Percentiles rank a stretch among this genome's conserved stretches.
Conservation (phyloP, 2,113 vertebrate species). For the Mohoua ochrocephala region DNA sequence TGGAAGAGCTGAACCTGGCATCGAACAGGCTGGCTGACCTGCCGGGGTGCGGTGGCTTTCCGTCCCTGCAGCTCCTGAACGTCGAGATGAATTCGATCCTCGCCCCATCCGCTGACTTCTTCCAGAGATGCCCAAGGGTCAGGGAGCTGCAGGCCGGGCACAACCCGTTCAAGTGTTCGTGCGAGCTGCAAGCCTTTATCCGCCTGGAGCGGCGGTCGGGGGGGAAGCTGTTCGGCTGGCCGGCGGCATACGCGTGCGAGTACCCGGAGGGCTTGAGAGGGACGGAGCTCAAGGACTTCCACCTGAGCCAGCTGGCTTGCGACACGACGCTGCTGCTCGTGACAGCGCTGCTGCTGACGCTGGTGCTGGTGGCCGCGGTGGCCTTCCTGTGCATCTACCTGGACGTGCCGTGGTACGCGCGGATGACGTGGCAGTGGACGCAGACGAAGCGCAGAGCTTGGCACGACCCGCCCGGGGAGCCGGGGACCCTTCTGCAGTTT, state of each 20-base stretch:
- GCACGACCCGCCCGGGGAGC: slow-evolving; percentile 7
- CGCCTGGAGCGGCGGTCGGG: neutral
- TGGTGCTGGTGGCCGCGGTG: slow-evolving; percentile 35
- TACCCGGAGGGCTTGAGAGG: slow-evolving; percentile 74
- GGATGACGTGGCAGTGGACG: slow-evolving; percentile 87
- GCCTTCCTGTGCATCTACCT: slow-evolving; percentile 72
- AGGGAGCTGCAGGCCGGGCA: slow-evolving; percentile 66
- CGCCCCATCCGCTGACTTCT: neutral
- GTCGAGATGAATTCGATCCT: slow-evolving; percentile 49
- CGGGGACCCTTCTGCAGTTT: slow-evolving; percentile 65
- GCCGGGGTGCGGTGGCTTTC: slow-evolving; percentile 71
- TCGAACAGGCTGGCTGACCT: slow-evolving; percentile 77
- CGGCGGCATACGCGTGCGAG: slow-evolving; percentile 74
- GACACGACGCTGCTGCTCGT: slow-evolving; percentile 68
- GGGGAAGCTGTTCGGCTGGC: slow-evolving; percentile 75
- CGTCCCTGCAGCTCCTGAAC: slow-evolving; percentile 68
- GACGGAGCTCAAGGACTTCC: slow-evolving; percentile 69
- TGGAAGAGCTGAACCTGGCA: slow-evolving; percentile 80
- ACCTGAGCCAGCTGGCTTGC: slow-evolving; percentile 75
- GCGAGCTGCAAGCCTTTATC: slow-evolving; percentile 76
- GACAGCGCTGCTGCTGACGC: slow-evolving; percentile 66
- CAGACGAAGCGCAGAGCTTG: slow-evolving; percentile 75
- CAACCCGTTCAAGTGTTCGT: slow-evolving; percentile 85
- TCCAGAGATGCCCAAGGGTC: slow-evolving; percentile 19
- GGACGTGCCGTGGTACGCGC: slow-evolving; percentile 84